Conservation (phyloP, 2,113 vertebrate species). For the Cacatua alba region DNA sequence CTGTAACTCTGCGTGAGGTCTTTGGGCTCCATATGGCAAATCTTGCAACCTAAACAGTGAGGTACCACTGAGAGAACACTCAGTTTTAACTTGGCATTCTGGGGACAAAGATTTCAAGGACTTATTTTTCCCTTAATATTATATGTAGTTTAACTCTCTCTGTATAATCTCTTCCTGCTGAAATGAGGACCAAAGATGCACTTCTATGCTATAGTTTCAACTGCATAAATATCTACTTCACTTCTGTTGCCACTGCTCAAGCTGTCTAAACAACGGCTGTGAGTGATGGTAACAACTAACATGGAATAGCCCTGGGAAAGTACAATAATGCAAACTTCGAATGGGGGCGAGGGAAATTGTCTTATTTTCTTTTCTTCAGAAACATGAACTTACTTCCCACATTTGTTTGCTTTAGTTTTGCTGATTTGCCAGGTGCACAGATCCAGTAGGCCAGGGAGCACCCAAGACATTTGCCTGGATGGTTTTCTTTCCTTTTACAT, state of each 20-base stretch:
- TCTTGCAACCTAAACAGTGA: not conserved
- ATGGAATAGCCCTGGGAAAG: slow-evolving; percentile 88
- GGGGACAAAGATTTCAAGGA: not conserved
- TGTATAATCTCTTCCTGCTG: not conserved
- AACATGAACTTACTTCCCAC: slow-evolving; percentile 82
- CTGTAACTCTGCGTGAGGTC: not conserved
- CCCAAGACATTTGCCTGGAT: slow-evolving; percentile 64
- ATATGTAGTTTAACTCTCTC: not conserved
- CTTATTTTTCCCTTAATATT: not conserved
- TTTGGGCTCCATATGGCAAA: not conserved
- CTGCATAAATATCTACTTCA: slow-evolving; percentile 78
- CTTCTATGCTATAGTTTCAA: slow-evolving; percentile 48
- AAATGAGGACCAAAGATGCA: slow-evolving; percentile 57
- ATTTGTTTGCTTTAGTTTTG: slow-evolving; percentile 82
- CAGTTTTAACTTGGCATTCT: not conserved
- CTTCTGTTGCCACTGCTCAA: slow-evolving; percentile 75
- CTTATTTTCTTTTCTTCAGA: slow-evolving; percentile 82
- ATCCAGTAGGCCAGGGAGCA: slow-evolving; percentile 48
- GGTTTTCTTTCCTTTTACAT: slow-evolving; percentile 62
- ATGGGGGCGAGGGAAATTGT: slow-evolving; percentile 75
- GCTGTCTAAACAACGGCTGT: slow-evolving; percentile 88
- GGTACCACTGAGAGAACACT: not conserved
- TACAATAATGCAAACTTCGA: slow-evolving; percentile 75
- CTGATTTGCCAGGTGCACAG: slow-evolving; percentile 76
- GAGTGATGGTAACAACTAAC: slow-evolving; percentile 78